phyloP scores from a whole-genome alignment of 2,888 invertebrate species.

The Cylloceria caligata region DNA sequence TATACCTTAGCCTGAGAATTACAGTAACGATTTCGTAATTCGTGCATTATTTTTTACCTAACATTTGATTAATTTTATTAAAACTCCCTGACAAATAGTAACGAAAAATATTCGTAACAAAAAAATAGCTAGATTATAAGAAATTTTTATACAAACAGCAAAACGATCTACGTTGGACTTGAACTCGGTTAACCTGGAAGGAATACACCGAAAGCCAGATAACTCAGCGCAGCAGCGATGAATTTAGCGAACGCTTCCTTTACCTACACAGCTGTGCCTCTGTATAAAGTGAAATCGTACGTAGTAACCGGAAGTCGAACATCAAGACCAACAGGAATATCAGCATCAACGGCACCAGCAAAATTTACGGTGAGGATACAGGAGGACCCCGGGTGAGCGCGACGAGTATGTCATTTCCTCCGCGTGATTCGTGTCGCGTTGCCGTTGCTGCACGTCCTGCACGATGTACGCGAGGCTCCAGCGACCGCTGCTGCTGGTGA shows the following conservation, averaged over 20 bases:
- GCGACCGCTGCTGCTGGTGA: neutral
- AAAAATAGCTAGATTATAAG: neutral
- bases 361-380: conserved; percentile 58
- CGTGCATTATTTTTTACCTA: no score
- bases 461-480: neutral
- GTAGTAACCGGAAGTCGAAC: conserved; percentile 58
- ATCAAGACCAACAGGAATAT: conserved; percentile 44
- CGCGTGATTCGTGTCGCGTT: conserved; percentile 78
- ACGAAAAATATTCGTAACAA: neutral
- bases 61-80: no score
- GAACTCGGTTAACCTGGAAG: neutral
- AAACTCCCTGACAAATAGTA: no score
- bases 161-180: neutral
- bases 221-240: neutral
- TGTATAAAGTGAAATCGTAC: conserved; percentile 17
- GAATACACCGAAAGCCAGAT: neutral
- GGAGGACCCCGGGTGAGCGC: conserved; percentile 47
- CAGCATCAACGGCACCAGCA: conserved; percentile 22
- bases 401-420: conserved; percentile 72
- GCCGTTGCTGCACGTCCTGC: conserved; percentile 31
- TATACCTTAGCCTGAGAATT: no score
- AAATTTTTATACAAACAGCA: neutral
- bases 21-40: no score
- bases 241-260: conserved; percentile 10
- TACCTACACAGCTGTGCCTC: neutral